Evolutionary conservation across 2,113 vertebrate species (phyloP), one percentile per base, ranked within the genome.

Genomic region (Nothoprocta pentlandii): DNA sequence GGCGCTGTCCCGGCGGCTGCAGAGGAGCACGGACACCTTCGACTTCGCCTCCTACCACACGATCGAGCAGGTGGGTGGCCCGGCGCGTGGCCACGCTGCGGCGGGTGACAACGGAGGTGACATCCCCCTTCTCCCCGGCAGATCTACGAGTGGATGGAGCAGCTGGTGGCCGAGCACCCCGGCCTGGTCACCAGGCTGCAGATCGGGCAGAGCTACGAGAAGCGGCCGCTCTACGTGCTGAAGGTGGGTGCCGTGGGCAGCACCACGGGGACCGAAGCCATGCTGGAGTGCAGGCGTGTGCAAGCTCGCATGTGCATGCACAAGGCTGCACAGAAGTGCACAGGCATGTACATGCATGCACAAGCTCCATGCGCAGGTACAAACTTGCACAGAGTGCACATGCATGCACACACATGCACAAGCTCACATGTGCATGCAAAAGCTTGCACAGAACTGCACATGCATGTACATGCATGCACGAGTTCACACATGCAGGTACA

Each of bases 101-200:
- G 47, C 4, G 21, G 49, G 49, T 49, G 49, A 23, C 49, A 12
- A 21, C 21, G 10, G 49, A 22, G 49, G 14, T 59, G 66, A 71
- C 6, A 17, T 66, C 73, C 56, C 76, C 51, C 12, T 66, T 89
- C 3, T 95, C 94, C 34, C 67, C 95, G 97, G 82, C 95, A 99
- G 99, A 99, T 99, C 94, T 98, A 99, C 14, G 87, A 30, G 21
- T 99, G 99, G 98, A 99, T 99, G 61, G 98, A 99, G 78, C 94
- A 66, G 82, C 97, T 99, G 85, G 98, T 98, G 96, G 95, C 95
- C 12, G 98, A 98, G 71, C 98, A 99, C 78, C 98, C 98, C 64
- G 61, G 30, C 53, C 68, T 99, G 1, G 97, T 99, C 83, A 99
- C 98, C 97, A 99, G 99, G 97, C 69, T 99, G 30, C 97, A 97